These are phyloP conservation scores for Zingel zingel DNA, from an alignment of 2,113 vertebrate species.

Conservation along the genomic window DNA sequence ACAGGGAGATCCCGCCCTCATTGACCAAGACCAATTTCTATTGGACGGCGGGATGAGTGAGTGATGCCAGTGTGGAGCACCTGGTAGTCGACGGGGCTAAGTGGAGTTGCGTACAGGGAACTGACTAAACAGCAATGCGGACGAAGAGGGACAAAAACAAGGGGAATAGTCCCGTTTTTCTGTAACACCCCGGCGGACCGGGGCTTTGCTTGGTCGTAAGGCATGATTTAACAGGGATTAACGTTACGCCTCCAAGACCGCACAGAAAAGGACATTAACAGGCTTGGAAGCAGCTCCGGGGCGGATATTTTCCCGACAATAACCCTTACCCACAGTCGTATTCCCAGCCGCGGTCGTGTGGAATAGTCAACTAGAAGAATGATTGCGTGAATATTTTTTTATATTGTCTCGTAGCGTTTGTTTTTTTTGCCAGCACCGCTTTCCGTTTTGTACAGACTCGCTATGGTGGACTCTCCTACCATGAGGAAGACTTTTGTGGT, in stretches of 20 bases:
- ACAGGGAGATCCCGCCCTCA: slow-evolving; percentile 74
- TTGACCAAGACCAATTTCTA: slow-evolving; percentile 46
- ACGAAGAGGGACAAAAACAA: slow-evolving; percentile 73
- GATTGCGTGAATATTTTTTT: slow-evolving; percentile 73
- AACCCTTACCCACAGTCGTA: slow-evolving; percentile 73
- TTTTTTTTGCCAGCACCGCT: slow-evolving; percentile 43
- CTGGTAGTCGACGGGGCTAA: slow-evolving; percentile 76
- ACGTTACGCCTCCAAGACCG: slow-evolving; percentile 5
- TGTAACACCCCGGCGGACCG: slow-evolving; percentile 20
- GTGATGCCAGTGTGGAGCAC: slow-evolving; percentile 80
- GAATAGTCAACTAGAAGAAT: slow-evolving; percentile 71
- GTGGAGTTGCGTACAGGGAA: slow-evolving; percentile 54
- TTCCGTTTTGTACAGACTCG: slow-evolving; percentile 68
- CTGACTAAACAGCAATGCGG: slow-evolving; percentile 78
- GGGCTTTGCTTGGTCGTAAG: slow-evolving; percentile 18
- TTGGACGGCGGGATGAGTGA: slow-evolving; percentile 73
- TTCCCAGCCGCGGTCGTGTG: slow-evolving; percentile 69
- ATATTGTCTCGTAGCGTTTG: slow-evolving; percentile 22
- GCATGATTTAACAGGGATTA: slow-evolving; percentile 6
- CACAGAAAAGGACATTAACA: slow-evolving; percentile 46
- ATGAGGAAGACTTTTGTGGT: slow-evolving; percentile 91
- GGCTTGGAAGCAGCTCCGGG: slow-evolving; percentile 56
- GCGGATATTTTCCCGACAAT: slow-evolving; percentile 70
- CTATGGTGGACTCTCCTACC: slow-evolving; percentile 90
- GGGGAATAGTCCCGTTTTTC: slow-evolving; percentile 66